phyloP scores from a whole-genome alignment of 2,113 vertebrate species.

The Numenius arquata region DNA sequence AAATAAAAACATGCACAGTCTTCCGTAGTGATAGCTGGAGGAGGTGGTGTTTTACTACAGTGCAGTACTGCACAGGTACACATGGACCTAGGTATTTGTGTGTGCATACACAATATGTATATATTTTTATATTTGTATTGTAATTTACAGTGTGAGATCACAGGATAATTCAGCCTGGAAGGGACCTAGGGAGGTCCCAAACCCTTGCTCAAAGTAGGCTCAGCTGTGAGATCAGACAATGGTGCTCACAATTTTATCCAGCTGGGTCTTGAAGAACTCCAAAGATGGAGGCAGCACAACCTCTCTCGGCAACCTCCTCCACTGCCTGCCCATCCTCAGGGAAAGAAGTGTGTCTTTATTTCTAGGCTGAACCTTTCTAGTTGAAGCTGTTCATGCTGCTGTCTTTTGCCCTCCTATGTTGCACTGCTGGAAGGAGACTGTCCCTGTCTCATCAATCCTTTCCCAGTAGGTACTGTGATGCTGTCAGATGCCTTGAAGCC shows the following conservation, averaged over 20 bases:
- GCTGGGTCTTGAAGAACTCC: background rate
- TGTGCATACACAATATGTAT: background rate
- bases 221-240: background rate
- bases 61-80: background rate
- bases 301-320: background rate
- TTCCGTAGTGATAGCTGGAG: background rate
- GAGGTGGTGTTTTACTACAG: background rate
- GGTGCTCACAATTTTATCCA: background rate
- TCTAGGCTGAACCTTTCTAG: background rate
- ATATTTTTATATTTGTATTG: background rate
- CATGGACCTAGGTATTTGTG: background rate
- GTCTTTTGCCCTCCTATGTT: rapidly evolving
- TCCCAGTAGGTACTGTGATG: background rate
- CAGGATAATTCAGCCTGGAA: background rate
- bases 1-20: background rate
- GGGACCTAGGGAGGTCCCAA: background rate
- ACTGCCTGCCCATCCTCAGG: background rate
- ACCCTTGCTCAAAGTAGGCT: background rate
- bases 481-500: background rate
- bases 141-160: background rate
- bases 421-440: background rate
- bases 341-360: background rate
- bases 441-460: rapidly evolving
- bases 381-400: background rate
- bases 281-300: background rate